A percentile compares a stretch with the other conserved stretches of the same genome.
Conservation (phyloP, 2,797 vertebrate species). For the Helostoma temminkii region DNA sequence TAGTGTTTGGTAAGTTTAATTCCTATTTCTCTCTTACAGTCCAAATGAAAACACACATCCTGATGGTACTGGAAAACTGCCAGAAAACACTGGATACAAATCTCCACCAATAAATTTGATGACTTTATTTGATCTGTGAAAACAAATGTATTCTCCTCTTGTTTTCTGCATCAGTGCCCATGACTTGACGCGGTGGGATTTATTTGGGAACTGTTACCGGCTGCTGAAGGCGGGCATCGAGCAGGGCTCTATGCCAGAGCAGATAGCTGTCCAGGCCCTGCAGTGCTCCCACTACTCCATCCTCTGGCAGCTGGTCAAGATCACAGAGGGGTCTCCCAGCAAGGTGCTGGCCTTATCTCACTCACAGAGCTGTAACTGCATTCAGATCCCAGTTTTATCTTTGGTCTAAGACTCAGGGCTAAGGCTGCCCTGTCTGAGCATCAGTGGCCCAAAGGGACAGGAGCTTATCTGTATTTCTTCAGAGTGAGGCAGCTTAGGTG, state of each 20-base stretch:
- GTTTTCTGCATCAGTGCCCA: conserved; percentile 87
- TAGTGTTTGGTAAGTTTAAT: neutral
- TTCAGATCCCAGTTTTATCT: conserved; percentile 12
- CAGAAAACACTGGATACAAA: neutral
- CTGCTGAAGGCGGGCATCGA: conserved; percentile 98
- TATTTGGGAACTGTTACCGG: conserved; percentile 98
- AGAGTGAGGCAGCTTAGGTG: neutral
- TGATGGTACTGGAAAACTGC: neutral
- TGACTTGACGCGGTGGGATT: conserved; percentile 98
- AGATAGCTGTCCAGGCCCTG: conserved; percentile 98
- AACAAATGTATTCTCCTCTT: neutral
- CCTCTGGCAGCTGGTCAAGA: conserved; percentile 99
- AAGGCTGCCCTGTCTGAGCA: conserved; percentile 11
- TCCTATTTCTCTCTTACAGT: neutral
- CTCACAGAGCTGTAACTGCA: neutral
- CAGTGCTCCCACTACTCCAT: conserved; percentile 99
- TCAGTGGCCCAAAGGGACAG: conserved; percentile 15
- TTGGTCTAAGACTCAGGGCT: conserved; percentile 4
- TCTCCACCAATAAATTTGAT: neutral
- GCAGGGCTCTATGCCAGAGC: conserved; percentile 99
- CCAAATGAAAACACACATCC: no score
- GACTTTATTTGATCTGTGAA: neutral
- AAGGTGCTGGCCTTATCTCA: conserved; percentile 84
- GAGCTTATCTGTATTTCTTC: conserved; percentile 43
- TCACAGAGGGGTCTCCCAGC: conserved; percentile 96